Percentiles rank a stretch among this genome's conserved stretches.
phyloP scores from a whole-genome alignment of 1,140 invertebrate species.

The Lamellibrachia luymesi region DNA sequence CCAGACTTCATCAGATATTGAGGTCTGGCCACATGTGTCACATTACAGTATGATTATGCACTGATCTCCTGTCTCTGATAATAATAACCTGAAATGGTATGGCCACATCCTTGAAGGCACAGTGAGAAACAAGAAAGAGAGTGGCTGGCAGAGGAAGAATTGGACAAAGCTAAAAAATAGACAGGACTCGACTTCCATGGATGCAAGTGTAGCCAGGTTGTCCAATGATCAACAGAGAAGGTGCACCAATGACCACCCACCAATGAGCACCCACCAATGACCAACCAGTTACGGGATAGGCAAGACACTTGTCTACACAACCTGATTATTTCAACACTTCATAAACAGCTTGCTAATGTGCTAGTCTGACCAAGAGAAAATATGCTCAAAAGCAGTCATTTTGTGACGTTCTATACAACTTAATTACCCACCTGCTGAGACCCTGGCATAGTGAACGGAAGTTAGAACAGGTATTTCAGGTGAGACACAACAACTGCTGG shows the following conservation, averaged over 20 bases:
- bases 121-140: too few relatives aligned
- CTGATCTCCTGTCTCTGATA: background rate
- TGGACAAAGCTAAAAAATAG: too few relatives aligned
- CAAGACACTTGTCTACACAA: too few relatives aligned
- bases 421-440: background rate
- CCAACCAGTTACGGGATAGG: too few relatives aligned
- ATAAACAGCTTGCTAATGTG: background rate
- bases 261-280: too few relatives aligned
- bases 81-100: too few relatives aligned
- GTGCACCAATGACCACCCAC: too few relatives aligned
- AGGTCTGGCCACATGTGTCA: background rate
- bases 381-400: background rate
- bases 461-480: background rate
- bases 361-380: background rate
- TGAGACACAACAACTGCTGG: background rate
- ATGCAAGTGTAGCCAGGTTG: too few relatives aligned
- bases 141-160: too few relatives aligned
- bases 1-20: background rate
- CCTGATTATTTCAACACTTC: background rate
- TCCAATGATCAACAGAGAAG: too few relatives aligned
- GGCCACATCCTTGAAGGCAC: too few relatives aligned
- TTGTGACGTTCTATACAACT: background rate
- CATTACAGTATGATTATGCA: background rate
- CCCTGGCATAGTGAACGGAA: background rate
- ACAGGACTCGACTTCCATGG: too few relatives aligned